These are phyloP conservation scores for Catharus fuscescens DNA, from an alignment of 2,113 vertebrate species.

Conservation along the genomic window DNA sequence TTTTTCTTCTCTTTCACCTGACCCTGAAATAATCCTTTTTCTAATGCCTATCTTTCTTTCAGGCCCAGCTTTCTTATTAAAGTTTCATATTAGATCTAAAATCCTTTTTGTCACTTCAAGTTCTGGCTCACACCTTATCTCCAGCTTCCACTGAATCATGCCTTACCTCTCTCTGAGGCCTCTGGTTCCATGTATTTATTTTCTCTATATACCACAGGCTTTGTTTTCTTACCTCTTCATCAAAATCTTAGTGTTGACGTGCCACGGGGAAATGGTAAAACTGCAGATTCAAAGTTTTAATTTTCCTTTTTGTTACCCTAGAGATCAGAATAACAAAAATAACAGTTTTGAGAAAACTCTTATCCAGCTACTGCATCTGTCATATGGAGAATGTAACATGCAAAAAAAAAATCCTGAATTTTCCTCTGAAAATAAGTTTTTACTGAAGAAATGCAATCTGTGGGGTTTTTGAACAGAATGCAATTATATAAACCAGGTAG, in stretches of 20 bases:
- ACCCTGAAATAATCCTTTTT: neutral
- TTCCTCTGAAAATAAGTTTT: neutral
- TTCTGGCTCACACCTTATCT: neutral
- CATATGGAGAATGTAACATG: neutral
- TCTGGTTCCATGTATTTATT: neutral
- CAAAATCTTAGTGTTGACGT: neutral
- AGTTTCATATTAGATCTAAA: neutral
- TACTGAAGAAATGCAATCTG: neutral
- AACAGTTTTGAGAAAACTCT: neutral
- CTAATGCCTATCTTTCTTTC: neutral
- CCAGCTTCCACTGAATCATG: neutral
- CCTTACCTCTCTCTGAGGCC: neutral
- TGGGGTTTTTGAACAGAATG: neutral
- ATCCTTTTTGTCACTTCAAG: neutral
- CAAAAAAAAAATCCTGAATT: neutral
- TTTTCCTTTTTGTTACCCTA: neutral
- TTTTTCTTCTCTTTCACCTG: neutral
- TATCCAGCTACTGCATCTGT: neutral
- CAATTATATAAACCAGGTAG: neutral
- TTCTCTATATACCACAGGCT: neutral
- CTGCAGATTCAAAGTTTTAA: neutral
- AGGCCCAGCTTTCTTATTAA: neutral
- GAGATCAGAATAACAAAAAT: neutral
- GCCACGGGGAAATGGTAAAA: neutral
- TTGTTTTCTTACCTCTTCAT: neutral